Evolutionary conservation across 2,888 invertebrate genomes (phyloP), one percentile per base, ranked within the genome.

Genomic region (Gerris lacustris): DNA sequence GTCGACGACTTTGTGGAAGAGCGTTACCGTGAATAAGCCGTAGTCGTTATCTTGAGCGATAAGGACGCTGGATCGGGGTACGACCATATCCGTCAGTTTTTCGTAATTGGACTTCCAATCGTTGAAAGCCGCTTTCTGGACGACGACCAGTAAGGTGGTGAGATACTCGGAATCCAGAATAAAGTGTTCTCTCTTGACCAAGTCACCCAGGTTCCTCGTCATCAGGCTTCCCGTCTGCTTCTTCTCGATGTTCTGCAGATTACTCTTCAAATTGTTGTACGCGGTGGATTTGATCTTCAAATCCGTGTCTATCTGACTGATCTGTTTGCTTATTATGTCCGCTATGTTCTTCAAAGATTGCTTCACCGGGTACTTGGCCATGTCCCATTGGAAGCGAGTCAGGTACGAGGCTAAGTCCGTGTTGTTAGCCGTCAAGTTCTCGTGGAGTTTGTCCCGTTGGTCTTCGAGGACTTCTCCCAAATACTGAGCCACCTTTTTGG

Each of bases 361-460:
- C 84, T 98, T 97, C 80, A 96, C 93, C 70, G 99, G 98, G 82
- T 98, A 99, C 82, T 99, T 99, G 77, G 99, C 99, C 86, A 96
- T 92, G 82, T 99, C 99, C 99, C 99, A 99, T 83, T 96, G 94
- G 86, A 98, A 99, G 79, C 93, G 90, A 72, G 95, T 97, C 79
- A 99, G 85, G 83, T 99, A 99, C 74, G 89, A 87, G 74, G 92
- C 90, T 82, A 97, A 86, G 84, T 96, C 96, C 84, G 97, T 91
- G 84, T 96, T 96, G 83, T 97, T 98, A 77, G 97, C 96, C 84
- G 90, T 87, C 77, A 99, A 85, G 83, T 98, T 97, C 83, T 99
- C 99, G 76, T 92, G 91, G 66, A 99, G 86, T 82, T 97, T 96
- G 81, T 96, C 96, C 76, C 93, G 87, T 80, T 97, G 94, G 80